phyloP scores from a whole-genome alignment of 2,888 invertebrate genomes.

The Eilema sororculum region DNA sequence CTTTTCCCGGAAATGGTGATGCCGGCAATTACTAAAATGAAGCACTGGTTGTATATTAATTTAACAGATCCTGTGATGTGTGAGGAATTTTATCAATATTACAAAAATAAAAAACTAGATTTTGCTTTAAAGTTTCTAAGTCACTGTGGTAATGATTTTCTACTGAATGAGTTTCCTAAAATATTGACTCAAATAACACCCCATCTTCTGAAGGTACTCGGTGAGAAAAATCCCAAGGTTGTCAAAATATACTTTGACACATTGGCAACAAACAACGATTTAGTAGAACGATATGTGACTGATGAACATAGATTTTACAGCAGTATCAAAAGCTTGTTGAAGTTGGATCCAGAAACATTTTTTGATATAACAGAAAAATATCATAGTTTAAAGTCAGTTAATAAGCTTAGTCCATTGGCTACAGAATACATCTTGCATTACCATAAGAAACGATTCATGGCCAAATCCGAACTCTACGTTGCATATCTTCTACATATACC shows the following conservation, averaged over 20 bases:
- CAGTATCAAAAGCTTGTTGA: conserved; percentile 60
- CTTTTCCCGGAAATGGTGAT: conserved; percentile 69
- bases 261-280: conserved; percentile 47
- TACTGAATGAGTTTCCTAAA: conserved; percentile 53
- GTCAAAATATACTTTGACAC: conserved; percentile 63
- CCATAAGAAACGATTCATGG: conserved; percentile 60
- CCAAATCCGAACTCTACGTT: conserved; percentile 66
- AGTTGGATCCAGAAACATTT: conserved; percentile 58
- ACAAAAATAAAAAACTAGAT: conserved; percentile 53
- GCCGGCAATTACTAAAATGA: conserved; percentile 63
- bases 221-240: conserved; percentile 61
- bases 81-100: conserved; percentile 66
- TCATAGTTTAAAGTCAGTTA: conserved; percentile 44
- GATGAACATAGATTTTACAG: conserved; percentile 54
- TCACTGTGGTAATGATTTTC: conserved; percentile 61
- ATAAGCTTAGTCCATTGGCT: conserved; percentile 46
- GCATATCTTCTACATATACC: conserved; percentile 59
- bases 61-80: conserved; percentile 55
- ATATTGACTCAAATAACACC: conserved; percentile 61
- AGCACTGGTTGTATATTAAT: conserved; percentile 62
- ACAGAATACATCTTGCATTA: conserved; percentile 62
- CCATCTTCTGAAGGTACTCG: conserved; percentile 61
- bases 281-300: conserved; percentile 49
- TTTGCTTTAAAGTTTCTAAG: conserved; percentile 63
- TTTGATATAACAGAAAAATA: conserved; percentile 66